Evolutionary conservation across 2,797 vertebrate species (phyloP), one percentile per base, ranked within the genome.

Genomic region (Monodelphis domestica): DNA sequence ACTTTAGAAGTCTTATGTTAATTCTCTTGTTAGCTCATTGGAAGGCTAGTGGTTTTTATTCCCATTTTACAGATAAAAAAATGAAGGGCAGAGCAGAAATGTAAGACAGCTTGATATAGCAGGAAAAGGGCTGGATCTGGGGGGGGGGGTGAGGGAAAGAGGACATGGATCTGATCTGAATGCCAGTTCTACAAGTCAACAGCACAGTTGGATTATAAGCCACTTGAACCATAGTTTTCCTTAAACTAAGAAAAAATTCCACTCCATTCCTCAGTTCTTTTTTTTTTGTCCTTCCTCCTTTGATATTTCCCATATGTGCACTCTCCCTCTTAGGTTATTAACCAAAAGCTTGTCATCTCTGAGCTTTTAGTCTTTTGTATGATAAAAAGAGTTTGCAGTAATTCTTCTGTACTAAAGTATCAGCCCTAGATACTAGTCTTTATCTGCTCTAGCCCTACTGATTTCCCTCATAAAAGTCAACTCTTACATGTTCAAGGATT

Each of bases 191-290:
- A 84, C 38, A 45, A 90, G 38, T 54, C 70, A 93, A 57, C 12
- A 56, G 50, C 38, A 53, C 3, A 59, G 15, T 50, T 52, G 10
- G 28, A 21, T 30, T 51, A 10, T 14, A 55, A 45, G 87, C 70
- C 38, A 45, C 38, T 29, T 51, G 50, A 70, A 45, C n/a, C 33
- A 1, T 28, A 0, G 14, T 30, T 93, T 93, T 90, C 78, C 56
- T 91, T 95, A 59, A 91, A 89, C 30, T 90, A 51, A 70, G 50
- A 57, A 45, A 78, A 90, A 55, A 91, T 15, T 54, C 94, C 15
- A n/a, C 50, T 91, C 33, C 29, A 9, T 54, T 70, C 89, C 38
- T 50, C n/a, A n/a, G n/a, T n/a, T n/a, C 54, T 59, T 30, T 54
- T 50, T 51, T 78, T 88, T 45, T 93, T 52, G 26, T 84, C 51